Conservation (phyloP, 2,888 invertebrate species). For the Frankliniella fusca region DNA sequence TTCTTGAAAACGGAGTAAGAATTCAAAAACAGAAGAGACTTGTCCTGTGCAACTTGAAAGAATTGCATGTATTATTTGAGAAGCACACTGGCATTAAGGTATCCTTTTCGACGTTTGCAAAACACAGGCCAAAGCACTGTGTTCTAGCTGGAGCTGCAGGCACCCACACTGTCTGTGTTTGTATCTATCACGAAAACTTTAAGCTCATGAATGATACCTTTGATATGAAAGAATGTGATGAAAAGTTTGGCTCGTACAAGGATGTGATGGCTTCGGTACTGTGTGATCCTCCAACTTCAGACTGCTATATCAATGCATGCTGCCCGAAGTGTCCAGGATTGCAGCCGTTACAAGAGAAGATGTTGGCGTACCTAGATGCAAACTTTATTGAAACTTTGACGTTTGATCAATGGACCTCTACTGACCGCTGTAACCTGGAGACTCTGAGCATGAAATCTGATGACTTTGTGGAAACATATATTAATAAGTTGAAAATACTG, state of each 20-base stretch:
- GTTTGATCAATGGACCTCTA: slow-evolving; percentile 28
- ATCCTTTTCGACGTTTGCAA: slow-evolving; percentile 30
- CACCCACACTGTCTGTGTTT: slow-evolving; percentile 32
- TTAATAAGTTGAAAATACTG: slow-evolving; percentile 2
- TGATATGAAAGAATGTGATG: slow-evolving; percentile 24
- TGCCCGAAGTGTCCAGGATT: slow-evolving; percentile 31
- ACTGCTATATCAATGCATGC: slow-evolving; percentile 26
- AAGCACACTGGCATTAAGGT: slow-evolving; percentile 19
- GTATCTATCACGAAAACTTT: slow-evolving; percentile 29
- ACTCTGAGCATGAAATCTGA: slow-evolving; percentile 30
- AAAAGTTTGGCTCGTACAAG: neutral
- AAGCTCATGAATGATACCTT: slow-evolving; percentile 31
- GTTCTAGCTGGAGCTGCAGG: slow-evolving; percentile 31
- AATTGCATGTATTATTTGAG: slow-evolving; percentile 30
- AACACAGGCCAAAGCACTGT: slow-evolving; percentile 32
- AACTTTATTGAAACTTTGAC: slow-evolving; percentile 24
- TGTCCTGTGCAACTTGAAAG: slow-evolving; percentile 31
- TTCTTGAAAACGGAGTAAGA: slow-evolving; percentile 31
- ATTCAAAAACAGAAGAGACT: slow-evolving; percentile 31
- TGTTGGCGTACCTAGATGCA: slow-evolving; percentile 1
- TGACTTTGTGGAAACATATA: slow-evolving; percentile 31
- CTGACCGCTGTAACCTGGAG: slow-evolving; percentile 29
- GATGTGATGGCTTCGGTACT: slow-evolving; percentile 29
- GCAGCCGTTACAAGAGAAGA: slow-evolving; percentile 27
- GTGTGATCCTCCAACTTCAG: slow-evolving; percentile 28